Percentiles rank a stretch among this genome's conserved stretches.
These are phyloP conservation scores for Epinotia bilunana DNA, from an alignment of 2,888 invertebrate species.

Conservation along the genomic window DNA sequence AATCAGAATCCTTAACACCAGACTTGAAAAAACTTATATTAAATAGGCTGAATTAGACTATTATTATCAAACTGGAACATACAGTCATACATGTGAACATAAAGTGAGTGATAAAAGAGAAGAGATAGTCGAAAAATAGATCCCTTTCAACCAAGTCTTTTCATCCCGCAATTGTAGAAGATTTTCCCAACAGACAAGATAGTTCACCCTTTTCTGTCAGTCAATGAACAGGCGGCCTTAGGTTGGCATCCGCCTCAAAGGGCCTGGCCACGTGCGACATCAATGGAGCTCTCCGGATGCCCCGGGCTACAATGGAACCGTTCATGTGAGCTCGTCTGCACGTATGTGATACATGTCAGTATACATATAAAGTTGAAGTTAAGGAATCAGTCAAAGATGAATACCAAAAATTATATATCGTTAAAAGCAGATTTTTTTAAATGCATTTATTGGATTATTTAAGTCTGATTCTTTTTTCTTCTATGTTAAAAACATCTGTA, in stretches of 20 bases:
- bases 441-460: too few relatives aligned
- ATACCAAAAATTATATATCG: too few relatives aligned
- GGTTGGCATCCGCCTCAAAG: slow-evolving; percentile 69
- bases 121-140: slow-evolving; percentile 7
- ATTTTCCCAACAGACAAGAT: slow-evolving; percentile 52
- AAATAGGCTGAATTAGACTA: not conserved
- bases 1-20: not conserved
- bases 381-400: too few relatives aligned
- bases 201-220: slow-evolving; percentile 28
- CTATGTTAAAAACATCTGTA: too few relatives aligned
- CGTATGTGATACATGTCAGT: slow-evolving; percentile 26
- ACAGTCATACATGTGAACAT: not conserved
- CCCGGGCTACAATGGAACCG: slow-evolving; percentile 63
- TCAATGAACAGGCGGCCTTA: slow-evolving; percentile 29
- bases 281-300: slow-evolving; percentile 77
- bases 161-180: not conserved
- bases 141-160: slow-evolving; percentile 3
- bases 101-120: slow-evolving; percentile 7
- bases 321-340: slow-evolving; percentile 53
- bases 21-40: slow-evolving; percentile 1
- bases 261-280: slow-evolving; percentile 74
- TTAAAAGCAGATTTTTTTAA: too few relatives aligned
- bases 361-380: not conserved
- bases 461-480: too few relatives aligned
- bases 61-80: not conserved